Evolutionary conservation across 2,888 invertebrate genomes (phyloP), one percentile per base, ranked within the genome.

Genomic region (Leucoptera coffeella): DNA sequence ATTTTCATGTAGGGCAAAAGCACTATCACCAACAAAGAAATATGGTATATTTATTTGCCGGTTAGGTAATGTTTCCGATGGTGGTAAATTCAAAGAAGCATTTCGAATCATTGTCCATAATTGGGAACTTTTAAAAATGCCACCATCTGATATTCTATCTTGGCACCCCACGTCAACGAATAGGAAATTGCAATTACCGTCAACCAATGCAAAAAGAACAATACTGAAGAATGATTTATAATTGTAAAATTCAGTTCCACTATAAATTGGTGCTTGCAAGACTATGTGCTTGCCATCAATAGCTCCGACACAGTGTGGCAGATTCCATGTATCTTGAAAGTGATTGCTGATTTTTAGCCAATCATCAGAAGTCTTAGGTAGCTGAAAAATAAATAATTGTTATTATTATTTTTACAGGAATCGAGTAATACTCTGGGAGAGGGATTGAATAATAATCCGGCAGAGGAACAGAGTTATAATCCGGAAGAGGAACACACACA

Each of bases 161-260:
- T 38, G 33, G 31, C 32, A 33, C 8, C 38, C 37, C 19, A 38
- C 28, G 28, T 39, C 10, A 12, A 27, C 36, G 24, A 26, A 39
- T 29, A 35, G 23, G 30, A 41, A 38, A 8, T 34, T 34, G 23
- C 36, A 40, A 14, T 30, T 12, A 21, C 31, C 36, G 30, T 11
- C 30, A 11, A 30, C 30, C 5, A 30, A 5, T 14, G 28, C 28
- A 6, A 38, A 29, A 10, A 38, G 13, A 14, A 39, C 35, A 19
- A 39, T 35, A 25, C 38, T 39, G 26, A 29, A 34, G n/a, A n/a
- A n/a, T n/a, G n/a, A n/a, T n/a, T n/a, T n/a, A n/a, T n/a, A n/a
- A n/a, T n/a, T n/a, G n/a, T 38, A 39, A 35, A 32, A 45, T 15
- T 37, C 31, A 6, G 36, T 30, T 17, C 40, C 42, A 12, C 37